These are phyloP conservation scores for Xestia rhomboidea DNA, from an alignment of 2,888 invertebrate genomes.

Conservation along the genomic window DNA sequence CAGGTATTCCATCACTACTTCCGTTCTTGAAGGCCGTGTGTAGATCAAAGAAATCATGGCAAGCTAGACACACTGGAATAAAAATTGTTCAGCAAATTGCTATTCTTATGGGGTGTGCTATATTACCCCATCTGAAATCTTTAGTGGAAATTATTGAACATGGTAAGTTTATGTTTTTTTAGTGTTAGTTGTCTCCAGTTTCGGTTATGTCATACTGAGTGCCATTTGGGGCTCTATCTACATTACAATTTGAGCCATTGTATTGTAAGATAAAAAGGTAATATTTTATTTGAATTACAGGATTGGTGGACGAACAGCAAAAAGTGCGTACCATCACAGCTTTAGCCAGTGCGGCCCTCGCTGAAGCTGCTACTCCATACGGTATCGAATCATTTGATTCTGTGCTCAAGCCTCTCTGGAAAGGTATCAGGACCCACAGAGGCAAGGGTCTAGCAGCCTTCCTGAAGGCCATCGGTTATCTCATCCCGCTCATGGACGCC, in stretches of 20 bases:
- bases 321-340: conserved; percentile 99
- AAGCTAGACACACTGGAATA: conserved; percentile 99
- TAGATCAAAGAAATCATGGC: conserved; percentile 99
- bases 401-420: conserved; percentile 99
- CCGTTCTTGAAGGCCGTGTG: conserved; percentile 99
- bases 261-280: background rate
- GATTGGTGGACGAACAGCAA: conserved; percentile 99
- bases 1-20: conserved; percentile 97
- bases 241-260: background rate
- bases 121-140: conserved; percentile 98
- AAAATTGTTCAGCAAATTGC: conserved; percentile 99
- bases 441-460: conserved; percentile 99
- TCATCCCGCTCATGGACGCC: conserved; percentile 99
- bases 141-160: conserved; percentile 99
- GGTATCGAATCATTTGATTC: conserved; percentile 99
- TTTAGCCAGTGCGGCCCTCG: conserved; percentile 98
- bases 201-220: background rate
- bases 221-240: background rate
- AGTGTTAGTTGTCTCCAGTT: background rate
- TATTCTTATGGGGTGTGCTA: conserved; percentile 99
- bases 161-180: conserved; percentile 89
- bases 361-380: conserved; percentile 99
- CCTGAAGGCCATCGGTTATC: conserved; percentile 99
- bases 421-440: conserved; percentile 97
- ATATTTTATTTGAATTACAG: conserved; percentile 78